A percentile compares a stretch with the other conserved stretches of the same genome.
Evolutionary conservation across 1,140 invertebrate species (phyloP).

Genomic region (Drosophila erecta): DNA sequence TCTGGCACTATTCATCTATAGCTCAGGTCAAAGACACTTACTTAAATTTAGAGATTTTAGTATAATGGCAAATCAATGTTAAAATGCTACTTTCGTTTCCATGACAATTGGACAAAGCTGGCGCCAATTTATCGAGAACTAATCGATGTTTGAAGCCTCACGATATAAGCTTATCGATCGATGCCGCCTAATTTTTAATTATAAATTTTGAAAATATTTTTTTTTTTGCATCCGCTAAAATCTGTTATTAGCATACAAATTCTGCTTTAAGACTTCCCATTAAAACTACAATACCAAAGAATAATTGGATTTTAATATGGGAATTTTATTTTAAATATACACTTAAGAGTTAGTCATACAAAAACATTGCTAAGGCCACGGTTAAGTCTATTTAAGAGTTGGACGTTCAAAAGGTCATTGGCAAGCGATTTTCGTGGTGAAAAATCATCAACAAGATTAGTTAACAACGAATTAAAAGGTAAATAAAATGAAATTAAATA

Average conservation of each 20-base stretch:
- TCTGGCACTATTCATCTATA: neutral
- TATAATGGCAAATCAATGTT: neutral
- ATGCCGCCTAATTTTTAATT: neutral
- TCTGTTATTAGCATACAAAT: too few relatives aligned
- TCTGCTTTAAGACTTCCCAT: too few relatives aligned
- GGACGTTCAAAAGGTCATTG: conserved; percentile 57
- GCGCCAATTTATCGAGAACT: conserved; percentile 20
- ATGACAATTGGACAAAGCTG: conserved; percentile 28
- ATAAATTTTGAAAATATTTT: neutral
- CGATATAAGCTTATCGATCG: neutral
- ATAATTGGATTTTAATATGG: neutral
- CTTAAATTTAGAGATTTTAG: conserved; percentile 4
- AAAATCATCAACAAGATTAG: conserved; percentile 73
- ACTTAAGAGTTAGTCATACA: conserved; percentile 68
- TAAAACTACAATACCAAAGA: neutral
- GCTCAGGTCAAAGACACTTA: neutral
- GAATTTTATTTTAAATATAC: conserved; percentile 48
- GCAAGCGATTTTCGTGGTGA: conserved; percentile 52
- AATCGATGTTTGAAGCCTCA: neutral
- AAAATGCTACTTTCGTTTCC: conserved; percentile 12
- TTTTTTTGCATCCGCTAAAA: too few relatives aligned
- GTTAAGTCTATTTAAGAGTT: conserved; percentile 54
- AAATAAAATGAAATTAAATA: conserved; percentile 38
- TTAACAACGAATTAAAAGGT: conserved; percentile 53
- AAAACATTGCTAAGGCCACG: conserved; percentile 56